These are phyloP conservation scores for Drosophila infuscata DNA, from an alignment of 2,888 invertebrate genomes.

Conservation along the genomic window DNA sequence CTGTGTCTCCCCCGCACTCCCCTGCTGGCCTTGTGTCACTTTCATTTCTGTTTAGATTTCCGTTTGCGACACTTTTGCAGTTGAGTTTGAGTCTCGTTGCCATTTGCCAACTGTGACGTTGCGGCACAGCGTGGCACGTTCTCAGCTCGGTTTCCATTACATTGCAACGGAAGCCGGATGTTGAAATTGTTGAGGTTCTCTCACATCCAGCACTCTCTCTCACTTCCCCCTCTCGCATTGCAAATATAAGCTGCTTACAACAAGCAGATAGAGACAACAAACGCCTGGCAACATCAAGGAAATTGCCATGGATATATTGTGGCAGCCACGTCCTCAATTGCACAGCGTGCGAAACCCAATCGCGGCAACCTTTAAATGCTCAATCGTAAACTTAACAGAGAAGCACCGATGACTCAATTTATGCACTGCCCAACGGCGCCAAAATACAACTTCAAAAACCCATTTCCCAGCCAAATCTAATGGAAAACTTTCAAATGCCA, in stretches of 20 bases:
- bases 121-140: conserved; percentile 62
- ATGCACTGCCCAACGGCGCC: conserved; percentile 40
- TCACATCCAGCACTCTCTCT: conserved; percentile 17
- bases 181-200: conserved; percentile 77
- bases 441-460: conserved; percentile 23
- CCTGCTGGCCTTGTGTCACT: conserved; percentile 59
- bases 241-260: conserved; percentile 66
- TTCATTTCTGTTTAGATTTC: conserved; percentile 73
- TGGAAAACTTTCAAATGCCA: conserved; percentile 56
- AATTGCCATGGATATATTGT: conserved; percentile 50
- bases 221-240: conserved; percentile 1
- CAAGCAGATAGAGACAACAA: conserved; percentile 19
- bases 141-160: conserved; percentile 70
- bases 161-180: conserved; percentile 77
- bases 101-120: conserved; percentile 58
- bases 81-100: conserved; percentile 37
- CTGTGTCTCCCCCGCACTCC: conserved; percentile 24
- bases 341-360: conserved; percentile 49
- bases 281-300: conserved; percentile 39
- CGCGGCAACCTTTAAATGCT: conserved; percentile 67
- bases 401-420: conserved; percentile 64
- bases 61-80: conserved; percentile 64
- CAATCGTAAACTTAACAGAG: conserved; percentile 68
- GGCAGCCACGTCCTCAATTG: conserved; percentile 36
- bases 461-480: conserved; percentile 15